Evolutionary conservation across 2,888 invertebrate species (phyloP), one percentile per base, ranked within the genome.

Genomic region (Hofmannophila pseudospretella): DNA sequence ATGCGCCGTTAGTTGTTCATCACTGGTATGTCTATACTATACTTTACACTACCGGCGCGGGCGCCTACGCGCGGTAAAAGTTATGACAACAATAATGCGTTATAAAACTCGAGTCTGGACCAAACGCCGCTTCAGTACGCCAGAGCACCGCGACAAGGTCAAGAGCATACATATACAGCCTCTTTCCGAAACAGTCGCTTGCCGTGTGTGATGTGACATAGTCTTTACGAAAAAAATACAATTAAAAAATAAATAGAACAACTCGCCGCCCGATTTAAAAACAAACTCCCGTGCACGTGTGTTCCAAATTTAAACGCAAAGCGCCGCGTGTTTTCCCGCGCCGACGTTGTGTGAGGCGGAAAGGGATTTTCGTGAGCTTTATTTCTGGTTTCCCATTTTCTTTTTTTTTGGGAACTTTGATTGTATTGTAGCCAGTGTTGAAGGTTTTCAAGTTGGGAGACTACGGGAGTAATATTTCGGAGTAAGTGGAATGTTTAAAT

Each of bases 71-170:
- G 51, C 73, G 57, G 74, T 72, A 78, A 82, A 78, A 80, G 78
- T 79, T 76, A 77, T 74, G 71, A 81, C 79, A 78, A 81, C 80
- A 81, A 74, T 73, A 67, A 67, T 67, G 69, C 74, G 68, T 81
- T 84, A 85, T 85, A 86, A 86, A 85, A 84, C 75, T 67, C 60
- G 62, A 66, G 51, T 71, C 59, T 59, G 62, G 57, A 69, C 77
- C 67, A 72, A 79, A 79, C 75, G 67, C 67, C 59, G 69, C 72
- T 76, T 80, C 84, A 85, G 85, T 86, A 54, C 65, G 64, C 59
- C 55, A 54, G 68, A 65, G 73, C n/a, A n/a, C 66, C 52, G 60
- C 10, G 9, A 19, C 82, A 84, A 86, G 86, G 86, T 86, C 85
- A 86, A 79, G 79, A 78, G 62, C 79, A 32, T 66, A 39, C 51